These are phyloP conservation scores for Lamellibrachia columna DNA, from an alignment of 2,888 invertebrate genomes.

Conservation along the genomic window DNA sequence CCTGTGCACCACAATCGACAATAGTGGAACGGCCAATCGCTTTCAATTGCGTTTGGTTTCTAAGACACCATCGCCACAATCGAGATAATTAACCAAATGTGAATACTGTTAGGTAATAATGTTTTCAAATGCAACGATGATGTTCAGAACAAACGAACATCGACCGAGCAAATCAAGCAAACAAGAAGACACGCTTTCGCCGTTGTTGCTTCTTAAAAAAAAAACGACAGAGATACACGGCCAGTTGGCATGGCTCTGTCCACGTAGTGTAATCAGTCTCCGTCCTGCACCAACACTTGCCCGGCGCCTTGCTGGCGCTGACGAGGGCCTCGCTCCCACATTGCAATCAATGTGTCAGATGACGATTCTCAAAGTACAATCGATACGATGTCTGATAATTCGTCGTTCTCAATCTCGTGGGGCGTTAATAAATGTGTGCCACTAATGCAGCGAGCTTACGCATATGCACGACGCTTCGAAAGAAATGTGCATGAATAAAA, in stretches of 20 bases:
- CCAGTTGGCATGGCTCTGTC: not conserved
- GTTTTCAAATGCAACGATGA: not conserved
- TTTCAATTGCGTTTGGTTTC: not conserved
- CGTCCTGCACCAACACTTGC: not conserved
- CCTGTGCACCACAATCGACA: not conserved
- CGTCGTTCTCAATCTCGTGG: conserved; percentile 6
- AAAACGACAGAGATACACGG: not conserved
- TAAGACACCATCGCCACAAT: not conserved
- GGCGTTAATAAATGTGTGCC: conserved; percentile 11
- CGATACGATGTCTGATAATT: not conserved
- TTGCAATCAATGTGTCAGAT: conserved; percentile 16
- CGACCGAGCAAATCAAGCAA: not conserved
- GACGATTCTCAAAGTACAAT: not conserved
- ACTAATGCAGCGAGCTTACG: not conserved
- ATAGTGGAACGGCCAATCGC: not conserved
- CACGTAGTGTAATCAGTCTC: too few species aligned
- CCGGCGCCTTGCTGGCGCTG: not conserved
- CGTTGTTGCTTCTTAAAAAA: not conserved
- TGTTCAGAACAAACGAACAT: not conserved
- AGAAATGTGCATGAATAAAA: not conserved
- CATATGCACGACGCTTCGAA: not conserved
- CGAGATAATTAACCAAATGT: not conserved
- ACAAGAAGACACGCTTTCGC: not conserved
- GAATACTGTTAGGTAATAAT: not conserved
- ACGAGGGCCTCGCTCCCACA: not conserved